Evolutionary conservation across 2,113 vertebrate species (phyloP).

Genomic region (Pterocles burchelli): DNA sequence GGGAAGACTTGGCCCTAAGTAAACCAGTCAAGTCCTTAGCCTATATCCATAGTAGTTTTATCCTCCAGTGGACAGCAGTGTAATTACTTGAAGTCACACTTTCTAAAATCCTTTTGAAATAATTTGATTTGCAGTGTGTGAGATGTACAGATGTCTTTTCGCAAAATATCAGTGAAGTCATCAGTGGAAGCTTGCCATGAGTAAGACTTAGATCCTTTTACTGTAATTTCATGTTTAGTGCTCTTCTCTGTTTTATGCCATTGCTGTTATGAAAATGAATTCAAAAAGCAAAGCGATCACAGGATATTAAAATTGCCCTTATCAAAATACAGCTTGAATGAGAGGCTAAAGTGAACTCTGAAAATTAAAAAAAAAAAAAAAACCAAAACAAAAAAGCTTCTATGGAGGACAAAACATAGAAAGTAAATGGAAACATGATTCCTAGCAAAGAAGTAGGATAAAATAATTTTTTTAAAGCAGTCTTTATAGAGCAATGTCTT

Average conservation of each 20-base stretch:
- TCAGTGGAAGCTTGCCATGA: background rate
- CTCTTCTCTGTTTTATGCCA: background rate
- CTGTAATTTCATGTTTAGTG: constrained; percentile 18
- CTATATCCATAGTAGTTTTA: background rate
- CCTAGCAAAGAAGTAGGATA: constrained; percentile 35
- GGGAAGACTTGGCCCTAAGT: background rate
- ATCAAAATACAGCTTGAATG: constrained; percentile 29
- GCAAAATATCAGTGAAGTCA: background rate
- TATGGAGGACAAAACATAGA: background rate
- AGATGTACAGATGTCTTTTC: background rate
- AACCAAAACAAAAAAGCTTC: constrained; percentile 30
- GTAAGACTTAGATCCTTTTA: background rate
- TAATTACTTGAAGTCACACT: background rate
- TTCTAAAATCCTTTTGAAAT: background rate
- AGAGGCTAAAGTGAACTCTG: background rate
- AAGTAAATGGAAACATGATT: constrained; percentile 30
- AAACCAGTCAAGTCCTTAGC: background rate
- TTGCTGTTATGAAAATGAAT: constrained; percentile 48
- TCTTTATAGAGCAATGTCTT: background rate
- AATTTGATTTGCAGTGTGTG: background rate
- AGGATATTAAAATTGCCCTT: constrained; percentile 57
- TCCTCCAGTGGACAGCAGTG: background rate
- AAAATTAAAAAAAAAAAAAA: constrained; percentile 38
- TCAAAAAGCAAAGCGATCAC: constrained; percentile 19
- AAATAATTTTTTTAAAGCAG: constrained; percentile 1